phyloP scores from a whole-genome alignment of 2,113 vertebrate genomes.

The Triplophysa rosa region DNA sequence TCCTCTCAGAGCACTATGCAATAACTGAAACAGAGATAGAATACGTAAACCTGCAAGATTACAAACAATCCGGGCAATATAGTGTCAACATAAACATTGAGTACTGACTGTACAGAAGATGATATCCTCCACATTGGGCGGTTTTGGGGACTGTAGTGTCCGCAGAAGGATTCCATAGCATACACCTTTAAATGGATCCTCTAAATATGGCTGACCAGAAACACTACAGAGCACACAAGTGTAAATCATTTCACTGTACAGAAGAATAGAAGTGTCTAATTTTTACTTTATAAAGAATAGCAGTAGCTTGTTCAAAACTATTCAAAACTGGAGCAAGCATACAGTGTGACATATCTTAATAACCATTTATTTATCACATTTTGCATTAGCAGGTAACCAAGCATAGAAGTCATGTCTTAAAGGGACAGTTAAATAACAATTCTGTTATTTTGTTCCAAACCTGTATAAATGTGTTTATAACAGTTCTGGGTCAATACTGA shows the following conservation, averaged over 20 bases:
- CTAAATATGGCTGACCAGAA: constrained; percentile 85
- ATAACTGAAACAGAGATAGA: constrained; percentile 71
- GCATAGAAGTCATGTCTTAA: too few species aligned
- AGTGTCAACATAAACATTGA: background rate
- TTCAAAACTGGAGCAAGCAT: too few species aligned
- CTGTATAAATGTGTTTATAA: too few species aligned
- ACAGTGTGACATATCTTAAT: too few species aligned
- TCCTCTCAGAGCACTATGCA: constrained; percentile 90
- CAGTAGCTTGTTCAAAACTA: too few species aligned
- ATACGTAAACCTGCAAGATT: background rate
- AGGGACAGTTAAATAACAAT: too few species aligned
- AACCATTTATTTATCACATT: too few species aligned
- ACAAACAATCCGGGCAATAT: background rate
- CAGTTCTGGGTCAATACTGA: too few species aligned
- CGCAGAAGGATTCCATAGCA: constrained; percentile 86
- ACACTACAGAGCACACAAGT: constrained; percentile 69
- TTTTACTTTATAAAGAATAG: background rate
- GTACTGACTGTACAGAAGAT: constrained; percentile 85
- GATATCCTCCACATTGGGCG: constrained; percentile 81
- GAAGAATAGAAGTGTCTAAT: background rate
- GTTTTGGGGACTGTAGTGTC: constrained; percentile 82
- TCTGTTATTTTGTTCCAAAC: too few species aligned
- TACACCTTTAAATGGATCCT: constrained; percentile 82
- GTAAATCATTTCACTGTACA: constrained; percentile 31
- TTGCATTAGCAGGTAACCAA: too few species aligned